These are phyloP conservation scores for Eretmochelys imbricata DNA, from an alignment of 2,113 vertebrate species.

Conservation along the genomic window DNA sequence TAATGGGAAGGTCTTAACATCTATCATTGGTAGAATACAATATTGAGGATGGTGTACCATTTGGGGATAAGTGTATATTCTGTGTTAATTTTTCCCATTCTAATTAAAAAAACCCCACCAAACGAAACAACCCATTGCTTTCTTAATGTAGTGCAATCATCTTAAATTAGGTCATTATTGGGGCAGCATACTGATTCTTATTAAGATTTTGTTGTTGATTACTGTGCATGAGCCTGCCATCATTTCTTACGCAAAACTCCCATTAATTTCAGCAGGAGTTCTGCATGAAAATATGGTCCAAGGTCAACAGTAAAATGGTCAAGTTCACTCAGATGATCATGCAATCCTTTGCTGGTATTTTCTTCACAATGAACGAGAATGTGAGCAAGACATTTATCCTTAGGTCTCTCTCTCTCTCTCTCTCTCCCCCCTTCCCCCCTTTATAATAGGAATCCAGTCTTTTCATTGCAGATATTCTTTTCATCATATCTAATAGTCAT, in stretches of 20 bases:
- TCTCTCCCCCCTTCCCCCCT: not conserved
- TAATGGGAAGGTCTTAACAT: not conserved
- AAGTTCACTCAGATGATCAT: not conserved
- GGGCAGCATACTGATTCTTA: not conserved
- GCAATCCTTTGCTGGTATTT: not conserved
- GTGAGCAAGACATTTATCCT: not conserved
- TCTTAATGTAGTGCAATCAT: not conserved
- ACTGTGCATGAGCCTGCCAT: not conserved
- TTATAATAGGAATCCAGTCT: not conserved
- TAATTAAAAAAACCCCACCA: not conserved
- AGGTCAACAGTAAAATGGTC: not conserved
- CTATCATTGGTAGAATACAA: not conserved
- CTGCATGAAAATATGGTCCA: not conserved
- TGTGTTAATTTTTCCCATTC: not conserved
- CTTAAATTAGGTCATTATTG: not conserved
- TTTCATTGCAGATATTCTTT: accelerated
- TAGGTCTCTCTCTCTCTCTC: not conserved
- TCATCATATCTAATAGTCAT: not conserved
- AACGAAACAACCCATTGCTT: not conserved
- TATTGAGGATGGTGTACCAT: not conserved
- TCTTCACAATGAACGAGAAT: not conserved
- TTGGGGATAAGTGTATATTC: not conserved
- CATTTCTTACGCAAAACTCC: not conserved
- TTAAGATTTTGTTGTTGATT: not conserved
- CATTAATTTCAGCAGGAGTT: not conserved